Conservation (phyloP, 2,888 invertebrate genomes). For the Macaria liturata region DNA sequence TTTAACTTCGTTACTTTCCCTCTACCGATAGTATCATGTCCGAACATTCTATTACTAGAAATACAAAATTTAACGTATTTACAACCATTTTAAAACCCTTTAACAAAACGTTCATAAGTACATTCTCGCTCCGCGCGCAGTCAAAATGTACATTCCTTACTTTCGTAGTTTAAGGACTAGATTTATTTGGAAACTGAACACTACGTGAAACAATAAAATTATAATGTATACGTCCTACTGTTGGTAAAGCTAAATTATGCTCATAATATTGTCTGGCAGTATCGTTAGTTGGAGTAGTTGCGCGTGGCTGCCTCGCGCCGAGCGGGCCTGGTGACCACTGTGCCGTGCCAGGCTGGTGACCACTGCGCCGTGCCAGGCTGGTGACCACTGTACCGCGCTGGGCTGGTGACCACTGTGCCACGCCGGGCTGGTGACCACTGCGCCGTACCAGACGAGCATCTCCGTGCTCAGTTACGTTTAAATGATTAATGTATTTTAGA, state of each 20-base stretch:
- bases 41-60: conserved; percentile 81
- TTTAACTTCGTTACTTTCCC: conserved; percentile 50
- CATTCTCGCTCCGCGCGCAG: conserved; percentile 75
- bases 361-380: conserved; percentile 33
- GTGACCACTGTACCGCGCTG: conserved; percentile 22
- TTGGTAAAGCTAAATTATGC: conserved; percentile 50
- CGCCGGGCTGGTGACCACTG: conserved; percentile 7
- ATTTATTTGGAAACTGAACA: conserved; percentile 69
- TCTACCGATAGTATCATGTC: conserved; percentile 71
- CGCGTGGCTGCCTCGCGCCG: conserved; percentile 27
- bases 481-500: conserved; percentile 57
- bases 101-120: conserved; percentile 80
- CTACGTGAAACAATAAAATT: conserved; percentile 50
- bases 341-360: not conserved
- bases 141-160: conserved; percentile 78
- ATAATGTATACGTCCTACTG: conserved; percentile 51
- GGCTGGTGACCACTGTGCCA: too few relatives aligned
- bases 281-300: conserved; percentile 36
- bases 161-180: conserved; percentile 70
- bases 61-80: conserved; percentile 84
- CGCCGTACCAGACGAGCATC: conserved; percentile 41
- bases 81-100: conserved; percentile 78
- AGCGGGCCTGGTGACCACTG: conserved; percentile 10
- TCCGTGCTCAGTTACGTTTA: conserved; percentile 37
- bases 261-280: conserved; percentile 68